phyloP scores from a whole-genome alignment of 2,797 vertebrate genomes.

The Squalus acanthias region DNA sequence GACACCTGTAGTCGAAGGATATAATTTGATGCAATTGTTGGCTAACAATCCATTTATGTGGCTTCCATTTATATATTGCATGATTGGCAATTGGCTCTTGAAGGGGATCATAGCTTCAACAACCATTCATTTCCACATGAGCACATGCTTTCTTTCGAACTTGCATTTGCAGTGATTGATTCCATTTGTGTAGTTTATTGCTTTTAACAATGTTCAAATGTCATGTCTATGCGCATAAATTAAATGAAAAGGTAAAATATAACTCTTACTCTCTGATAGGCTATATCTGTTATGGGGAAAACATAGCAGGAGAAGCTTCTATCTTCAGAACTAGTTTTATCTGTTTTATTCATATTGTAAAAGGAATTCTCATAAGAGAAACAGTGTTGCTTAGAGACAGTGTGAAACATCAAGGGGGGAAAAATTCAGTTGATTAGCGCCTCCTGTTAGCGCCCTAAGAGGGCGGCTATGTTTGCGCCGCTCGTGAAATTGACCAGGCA shows the following conservation, averaged over 20 bases:
- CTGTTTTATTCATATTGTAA: background rate
- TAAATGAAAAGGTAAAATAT: background rate
- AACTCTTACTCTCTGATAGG: too few species aligned
- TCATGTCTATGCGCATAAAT: background rate
- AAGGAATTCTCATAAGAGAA: background rate
- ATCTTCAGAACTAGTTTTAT: background rate
- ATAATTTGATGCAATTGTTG: conserved; percentile 19
- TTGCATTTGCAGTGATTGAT: conserved; percentile 11
- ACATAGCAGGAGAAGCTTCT: background rate
- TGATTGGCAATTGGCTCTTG: background rate
- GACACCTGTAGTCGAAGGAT: background rate
- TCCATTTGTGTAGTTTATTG: conserved; percentile 7
- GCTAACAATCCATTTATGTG: background rate
- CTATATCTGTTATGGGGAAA: background rate
- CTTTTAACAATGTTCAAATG: background rate
- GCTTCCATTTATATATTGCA: background rate
- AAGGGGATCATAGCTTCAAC: background rate
- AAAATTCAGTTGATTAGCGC: too few species aligned
- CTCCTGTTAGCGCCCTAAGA: too few species aligned
- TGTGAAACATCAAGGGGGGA: background rate
- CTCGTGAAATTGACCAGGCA: too few species aligned
- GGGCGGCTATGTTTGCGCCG: too few species aligned
- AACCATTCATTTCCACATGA: conserved; percentile 10
- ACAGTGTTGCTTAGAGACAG: background rate
- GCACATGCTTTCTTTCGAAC: background rate